Percentiles rank a stretch among this genome's conserved stretches.
phyloP scores from a whole-genome alignment of 2,113 vertebrate genomes.

The Coptodon rendalli region DNA sequence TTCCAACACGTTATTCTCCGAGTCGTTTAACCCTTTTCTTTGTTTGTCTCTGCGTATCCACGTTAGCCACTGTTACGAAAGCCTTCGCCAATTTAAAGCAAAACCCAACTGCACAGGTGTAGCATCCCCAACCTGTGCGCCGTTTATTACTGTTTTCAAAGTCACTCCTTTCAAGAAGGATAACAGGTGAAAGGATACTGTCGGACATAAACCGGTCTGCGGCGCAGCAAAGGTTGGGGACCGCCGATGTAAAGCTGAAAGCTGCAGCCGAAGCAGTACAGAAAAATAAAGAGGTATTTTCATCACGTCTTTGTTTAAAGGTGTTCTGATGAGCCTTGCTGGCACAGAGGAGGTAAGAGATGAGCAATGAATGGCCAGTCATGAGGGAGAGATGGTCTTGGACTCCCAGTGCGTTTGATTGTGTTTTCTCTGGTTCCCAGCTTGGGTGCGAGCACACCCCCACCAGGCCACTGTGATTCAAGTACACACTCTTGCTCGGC shows the following conservation, averaged over 20 bases:
- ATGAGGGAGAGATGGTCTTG: conserved; percentile 42
- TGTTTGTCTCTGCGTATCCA: not conserved
- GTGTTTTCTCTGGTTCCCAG: conserved; percentile 56
- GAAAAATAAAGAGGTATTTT: not conserved
- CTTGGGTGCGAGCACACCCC: conserved; percentile 49
- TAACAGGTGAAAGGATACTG: not conserved
- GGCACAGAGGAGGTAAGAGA: conserved; percentile 36
- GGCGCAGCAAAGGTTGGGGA: not conserved
- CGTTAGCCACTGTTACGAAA: not conserved
- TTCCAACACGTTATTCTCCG: not conserved
- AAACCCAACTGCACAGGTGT: not conserved
- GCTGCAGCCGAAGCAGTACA: not conserved
- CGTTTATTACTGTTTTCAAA: rapidly evolving
- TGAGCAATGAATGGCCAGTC: conserved; percentile 38
- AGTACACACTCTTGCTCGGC: conserved; percentile 24
- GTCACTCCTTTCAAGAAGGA: not conserved
- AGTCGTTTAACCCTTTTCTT: not conserved
- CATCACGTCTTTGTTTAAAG: conserved; percentile 23
- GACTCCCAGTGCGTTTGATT: conserved; percentile 49
- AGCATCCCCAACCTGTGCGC: not conserved
- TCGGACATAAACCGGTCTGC: not conserved
- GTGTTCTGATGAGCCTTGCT: conserved; percentile 12
- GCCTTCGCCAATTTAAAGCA: not conserved
- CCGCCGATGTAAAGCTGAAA: not conserved
- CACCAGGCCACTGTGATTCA: conserved; percentile 53